Conservation (phyloP, 2,888 invertebrate species). For the Tuta absoluta region DNA sequence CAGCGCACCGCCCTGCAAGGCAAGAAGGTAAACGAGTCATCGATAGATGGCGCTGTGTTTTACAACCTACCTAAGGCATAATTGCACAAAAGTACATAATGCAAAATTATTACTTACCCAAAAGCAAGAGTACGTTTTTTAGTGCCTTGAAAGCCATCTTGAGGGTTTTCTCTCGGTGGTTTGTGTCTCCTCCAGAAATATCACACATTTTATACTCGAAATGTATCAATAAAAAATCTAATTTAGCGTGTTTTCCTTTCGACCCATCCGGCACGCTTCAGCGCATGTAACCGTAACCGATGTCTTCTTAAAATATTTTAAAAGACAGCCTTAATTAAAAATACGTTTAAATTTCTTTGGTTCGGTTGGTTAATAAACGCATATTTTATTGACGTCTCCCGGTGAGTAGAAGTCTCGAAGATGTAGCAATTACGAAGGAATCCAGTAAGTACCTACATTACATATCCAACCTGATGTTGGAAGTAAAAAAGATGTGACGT, state of each 20-base stretch:
- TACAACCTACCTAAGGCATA: no score
- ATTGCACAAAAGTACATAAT: background rate
- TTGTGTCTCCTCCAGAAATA: slow-evolving; percentile 12
- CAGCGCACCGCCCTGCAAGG: no score
- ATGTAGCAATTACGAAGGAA: background rate
- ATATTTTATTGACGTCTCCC: background rate
- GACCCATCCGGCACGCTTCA: slow-evolving; percentile 15
- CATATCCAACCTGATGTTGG: no score
- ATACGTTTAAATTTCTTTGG: background rate
- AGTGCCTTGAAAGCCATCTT: slow-evolving; percentile 26
- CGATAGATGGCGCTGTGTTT: no score
- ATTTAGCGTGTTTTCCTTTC: slow-evolving; percentile 14
- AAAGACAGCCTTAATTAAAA: background rate
- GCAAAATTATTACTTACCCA: slow-evolving; percentile 20
- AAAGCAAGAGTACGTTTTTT: slow-evolving; percentile 20
- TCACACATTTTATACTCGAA: slow-evolving; percentile 24
- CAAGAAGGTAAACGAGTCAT: no score
- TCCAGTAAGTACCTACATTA: background rate
- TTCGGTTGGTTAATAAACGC: background rate
- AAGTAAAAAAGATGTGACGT: no score
- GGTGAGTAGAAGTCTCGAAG: background rate
- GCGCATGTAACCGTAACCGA: background rate
- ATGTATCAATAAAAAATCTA: slow-evolving; percentile 11
- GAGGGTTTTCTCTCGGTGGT: background rate
- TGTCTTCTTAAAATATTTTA: slow-evolving; percentile 6